Base-by-base conservation (phyloP, 2,888 invertebrate species). In the Sminthurinus aureus region DNA sequence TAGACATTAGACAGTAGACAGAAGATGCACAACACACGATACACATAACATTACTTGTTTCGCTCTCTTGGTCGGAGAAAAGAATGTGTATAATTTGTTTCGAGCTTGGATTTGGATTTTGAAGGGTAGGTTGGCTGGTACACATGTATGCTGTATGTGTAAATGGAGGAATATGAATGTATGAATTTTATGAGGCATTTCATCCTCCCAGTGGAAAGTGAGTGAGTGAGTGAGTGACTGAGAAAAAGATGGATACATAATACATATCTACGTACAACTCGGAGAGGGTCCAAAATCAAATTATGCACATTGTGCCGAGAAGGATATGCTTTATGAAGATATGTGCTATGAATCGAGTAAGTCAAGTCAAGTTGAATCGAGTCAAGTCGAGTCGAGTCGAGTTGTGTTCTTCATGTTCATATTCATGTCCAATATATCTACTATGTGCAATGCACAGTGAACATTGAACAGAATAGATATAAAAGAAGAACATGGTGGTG, bases 221-320 rank as follows among this genome's bases (percentile, higher is more conserved):
- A 38, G 6, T 1, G 38, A 38, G 38, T n/a, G n/a, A n/a, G n/a
- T n/a, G n/a, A n/a, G 22, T 67, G 80, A 73, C 22, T 71, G 80
- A 24, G 52, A 74, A 74, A 38, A 74, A 8, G 64, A n/a, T n/a
- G n/a, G n/a, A n/a, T n/a, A n/a, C n/a, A n/a, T n/a, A 80, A 18
- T 66, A 79, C 67, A 79, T 58, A 26, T n/a, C 50, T 75, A 50
- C 74, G 38, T 38, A 24, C 58, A 77, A 77, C 58, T 79, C 79
- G 79, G 69, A 81, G 74, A 74, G 81, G 66, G 58, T 71, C 80
- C 51, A 52, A 80, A 80, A 80, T 58, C 80, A 80, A 80, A 80
- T 80, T 80, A 80, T 80, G 80, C 71, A 71, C 80, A 80, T 80
- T 71, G 52, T 80, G 67, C 58, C 51, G 38, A 69, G 80, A 52